Evolutionary conservation across 2,888 invertebrate species (phyloP).

Genomic region (Diloba caeruleocephala): DNA sequence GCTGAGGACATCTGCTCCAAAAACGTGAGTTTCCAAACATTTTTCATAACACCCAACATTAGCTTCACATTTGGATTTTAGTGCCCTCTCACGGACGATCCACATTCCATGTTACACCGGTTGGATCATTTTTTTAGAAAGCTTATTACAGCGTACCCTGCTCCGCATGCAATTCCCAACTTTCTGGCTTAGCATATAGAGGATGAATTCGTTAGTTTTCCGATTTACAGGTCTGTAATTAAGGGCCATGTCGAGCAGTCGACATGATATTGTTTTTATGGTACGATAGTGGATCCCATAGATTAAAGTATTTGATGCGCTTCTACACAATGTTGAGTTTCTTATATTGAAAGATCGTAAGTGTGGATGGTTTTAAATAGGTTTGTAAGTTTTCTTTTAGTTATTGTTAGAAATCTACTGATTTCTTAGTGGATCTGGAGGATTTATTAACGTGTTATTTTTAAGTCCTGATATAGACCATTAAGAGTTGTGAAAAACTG

Average conservation of each 20-base stretch:
- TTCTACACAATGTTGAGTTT: constrained; percentile 52
- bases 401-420: background rate
- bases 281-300: constrained; percentile 81
- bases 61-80: constrained; percentile 62
- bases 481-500: no score
- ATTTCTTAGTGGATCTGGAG: no score
- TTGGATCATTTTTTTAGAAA: constrained; percentile 84
- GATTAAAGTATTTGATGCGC: constrained; percentile 77
- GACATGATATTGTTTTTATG: constrained; percentile 86
- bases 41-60: constrained; percentile 61
- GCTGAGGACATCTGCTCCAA: background rate
- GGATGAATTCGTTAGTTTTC: constrained; percentile 45
- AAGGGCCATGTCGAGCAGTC: constrained; percentile 79
- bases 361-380: constrained; percentile 18
- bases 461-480: no score
- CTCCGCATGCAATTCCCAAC: constrained; percentile 46
- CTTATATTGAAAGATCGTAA: constrained; percentile 45
- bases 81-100: constrained; percentile 71
- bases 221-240: constrained; percentile 72
- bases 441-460: background rate
- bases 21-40: constrained; percentile 49
- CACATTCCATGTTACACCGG: constrained; percentile 81
- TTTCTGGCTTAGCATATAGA: constrained; percentile 37
- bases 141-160: constrained; percentile 70
- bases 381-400: constrained; percentile 7